Base-by-base conservation (phyloP, 2,797 vertebrate species). In the Lithobates sylvaticus region DNA sequence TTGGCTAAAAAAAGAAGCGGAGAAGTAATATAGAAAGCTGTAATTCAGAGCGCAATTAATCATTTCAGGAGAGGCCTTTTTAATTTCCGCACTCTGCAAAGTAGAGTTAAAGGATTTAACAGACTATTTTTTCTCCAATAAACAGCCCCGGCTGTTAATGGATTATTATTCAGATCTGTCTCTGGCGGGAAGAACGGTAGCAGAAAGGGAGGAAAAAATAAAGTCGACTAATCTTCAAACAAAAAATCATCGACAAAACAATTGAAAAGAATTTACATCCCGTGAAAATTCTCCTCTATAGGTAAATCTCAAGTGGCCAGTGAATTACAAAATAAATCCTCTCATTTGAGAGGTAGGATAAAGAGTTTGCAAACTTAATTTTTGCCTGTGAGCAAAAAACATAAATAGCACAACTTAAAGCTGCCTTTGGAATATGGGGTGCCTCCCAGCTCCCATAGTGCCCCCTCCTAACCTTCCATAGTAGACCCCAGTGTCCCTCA, bases 191-290 rank as follows among this genome's bases (percentile, higher is more conserved):
- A 74, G 21, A 64, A 54, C 8, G 39, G 39, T 44, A 71, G 32
- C 71, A 81, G 36, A 29, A 47, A 71, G 47, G 47, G 54, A 44
- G 34, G 27, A 58, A 68, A 44, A 73, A 83, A 75, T 75, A 75
- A 76, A 83, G 47, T 26, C 44, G 67, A 83, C 72, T 83, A 83
- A 83, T 83, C 81, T 83, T 83, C 81, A 83, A 67, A 76, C 72
- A 76, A 76, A 83, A 83, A 83, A 67, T 67, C 58, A 75, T 76
- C 32, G 81, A 65, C 81, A 68, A 76, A 83, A 75, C 81, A 76
- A 83, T 83, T 83, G 81, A 68, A 39, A 50, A 67, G 72, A 76
- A 83, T 83, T 83, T 83, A 83, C 81, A 83, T 76, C 61, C 70
- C 36, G 32, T 44, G 34, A 36, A 83, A 80, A 83, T 83, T 83